phyloP scores from a whole-genome alignment of 2,113 vertebrate genomes.

The Daubentonia madagascariensis region DNA sequence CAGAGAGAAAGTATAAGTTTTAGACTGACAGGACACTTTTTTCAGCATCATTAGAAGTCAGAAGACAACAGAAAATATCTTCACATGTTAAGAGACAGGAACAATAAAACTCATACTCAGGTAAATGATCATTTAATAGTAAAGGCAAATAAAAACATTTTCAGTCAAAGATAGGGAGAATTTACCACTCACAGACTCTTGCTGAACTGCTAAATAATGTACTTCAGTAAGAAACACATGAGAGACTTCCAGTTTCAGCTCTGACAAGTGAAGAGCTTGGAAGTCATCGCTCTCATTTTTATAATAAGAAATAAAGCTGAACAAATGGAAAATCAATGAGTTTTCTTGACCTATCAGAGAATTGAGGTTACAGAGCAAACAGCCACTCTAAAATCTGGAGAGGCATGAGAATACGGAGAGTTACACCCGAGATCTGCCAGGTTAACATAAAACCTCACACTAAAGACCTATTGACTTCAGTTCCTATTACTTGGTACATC shows the following conservation, averaged over 20 bases:
- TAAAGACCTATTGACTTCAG: neutral
- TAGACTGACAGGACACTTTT: neutral
- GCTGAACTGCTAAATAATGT: neutral
- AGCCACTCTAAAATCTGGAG: neutral
- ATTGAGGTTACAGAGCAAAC: neutral
- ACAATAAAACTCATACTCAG: neutral
- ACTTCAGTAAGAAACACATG: neutral
- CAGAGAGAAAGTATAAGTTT: neutral
- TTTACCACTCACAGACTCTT: neutral
- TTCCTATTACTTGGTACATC: neutral
- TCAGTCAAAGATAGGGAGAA: neutral
- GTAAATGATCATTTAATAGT: neutral
- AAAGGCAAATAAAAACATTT: conserved; percentile 28
- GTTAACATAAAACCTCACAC: neutral
- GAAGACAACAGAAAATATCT: neutral
- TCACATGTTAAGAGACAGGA: neutral
- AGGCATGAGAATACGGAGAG: neutral
- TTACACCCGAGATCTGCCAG: neutral
- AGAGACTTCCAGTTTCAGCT: neutral
- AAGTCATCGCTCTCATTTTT: neutral
- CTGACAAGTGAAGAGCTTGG: neutral
- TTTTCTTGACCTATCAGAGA: neutral
- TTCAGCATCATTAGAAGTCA: neutral
- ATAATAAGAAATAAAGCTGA: neutral
- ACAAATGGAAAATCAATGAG: neutral